phyloP scores from a whole-genome alignment of 2,888 invertebrate genomes.

The Cryptocephalus primarius region DNA sequence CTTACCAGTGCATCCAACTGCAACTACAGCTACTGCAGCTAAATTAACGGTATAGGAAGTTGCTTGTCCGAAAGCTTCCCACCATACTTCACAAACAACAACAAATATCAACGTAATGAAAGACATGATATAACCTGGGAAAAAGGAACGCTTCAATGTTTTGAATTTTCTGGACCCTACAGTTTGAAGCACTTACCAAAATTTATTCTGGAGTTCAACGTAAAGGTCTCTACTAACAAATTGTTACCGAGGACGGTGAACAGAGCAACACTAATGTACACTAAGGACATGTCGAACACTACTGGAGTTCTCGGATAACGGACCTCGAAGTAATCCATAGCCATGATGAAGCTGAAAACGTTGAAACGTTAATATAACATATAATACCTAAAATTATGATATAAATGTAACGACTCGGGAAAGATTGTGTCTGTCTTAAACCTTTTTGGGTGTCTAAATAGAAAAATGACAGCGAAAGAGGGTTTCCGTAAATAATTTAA shows the following conservation, averaged over 20 bases:
- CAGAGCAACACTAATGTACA: constrained; percentile 84
- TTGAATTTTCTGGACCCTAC: too few relatives aligned
- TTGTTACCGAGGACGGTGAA: constrained; percentile 80
- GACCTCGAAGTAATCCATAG: constrained; percentile 83
- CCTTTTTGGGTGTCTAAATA: too few relatives aligned
- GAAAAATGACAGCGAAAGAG: too few relatives aligned
- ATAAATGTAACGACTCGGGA: too few relatives aligned
- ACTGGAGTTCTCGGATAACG: constrained; percentile 77
- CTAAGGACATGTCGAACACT: constrained; percentile 85
- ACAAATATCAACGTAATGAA: constrained; percentile 73
- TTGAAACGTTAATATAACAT: background rate
- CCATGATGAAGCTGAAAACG: constrained; percentile 73
- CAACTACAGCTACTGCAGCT: constrained; percentile 73
- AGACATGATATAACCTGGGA: constrained; percentile 67
- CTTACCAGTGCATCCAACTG: constrained; percentile 73
- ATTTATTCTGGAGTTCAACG: constrained; percentile 72
- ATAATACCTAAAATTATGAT: too few relatives aligned
- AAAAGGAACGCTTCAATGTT: constrained; percentile 4
- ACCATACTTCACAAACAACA: constrained; percentile 76
- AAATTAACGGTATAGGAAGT: constrained; percentile 76
- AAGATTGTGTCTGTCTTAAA: too few relatives aligned
- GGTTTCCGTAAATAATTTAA: too few relatives aligned
- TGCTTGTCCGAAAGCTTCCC: constrained; percentile 67
- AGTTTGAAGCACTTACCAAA: constrained; percentile 61
- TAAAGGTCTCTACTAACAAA: constrained; percentile 68